Conservation (phyloP, 2,888 invertebrate genomes). For the Enoplolaimus lenunculus region DNA sequence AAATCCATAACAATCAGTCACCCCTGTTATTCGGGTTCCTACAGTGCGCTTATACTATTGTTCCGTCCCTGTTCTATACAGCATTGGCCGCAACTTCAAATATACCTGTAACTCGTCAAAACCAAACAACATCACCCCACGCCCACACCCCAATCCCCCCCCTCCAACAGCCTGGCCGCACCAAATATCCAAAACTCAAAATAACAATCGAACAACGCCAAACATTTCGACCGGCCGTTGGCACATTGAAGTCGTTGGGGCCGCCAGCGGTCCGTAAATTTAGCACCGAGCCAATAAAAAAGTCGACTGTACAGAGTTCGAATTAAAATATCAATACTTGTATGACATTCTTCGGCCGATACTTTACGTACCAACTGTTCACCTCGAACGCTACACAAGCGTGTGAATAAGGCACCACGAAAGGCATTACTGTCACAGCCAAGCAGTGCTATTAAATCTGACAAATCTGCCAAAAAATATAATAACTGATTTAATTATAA, state of each 20-base stretch:
- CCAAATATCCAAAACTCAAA: too few species aligned
- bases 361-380: not conserved
- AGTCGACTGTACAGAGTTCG: constrained; percentile 10
- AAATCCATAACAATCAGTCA: not conserved
- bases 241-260: too few species aligned
- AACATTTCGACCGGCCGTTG: too few species aligned
- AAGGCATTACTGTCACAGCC: not conserved
- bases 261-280: not conserved
- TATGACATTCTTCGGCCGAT: not conserved
- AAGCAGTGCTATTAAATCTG: not conserved
- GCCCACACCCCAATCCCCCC: too few species aligned
- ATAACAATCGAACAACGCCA: too few species aligned
- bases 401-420: not conserved
- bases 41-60: not conserved
- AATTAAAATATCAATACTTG: not conserved
- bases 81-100: too few species aligned
- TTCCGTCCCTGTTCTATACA: too few species aligned
- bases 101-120: constrained; percentile 10
- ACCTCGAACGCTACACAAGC: not conserved
- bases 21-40: not conserved
- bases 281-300: constrained; percentile 1
- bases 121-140: too few species aligned
- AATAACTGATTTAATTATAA: too few species aligned
- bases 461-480: constrained; percentile 2
- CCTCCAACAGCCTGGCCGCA: too few species aligned